Evolutionary conservation across 2,888 invertebrate genomes (phyloP), one percentile per base, ranked within the genome.

Genomic region (Dasysyrphus albostriatus): DNA sequence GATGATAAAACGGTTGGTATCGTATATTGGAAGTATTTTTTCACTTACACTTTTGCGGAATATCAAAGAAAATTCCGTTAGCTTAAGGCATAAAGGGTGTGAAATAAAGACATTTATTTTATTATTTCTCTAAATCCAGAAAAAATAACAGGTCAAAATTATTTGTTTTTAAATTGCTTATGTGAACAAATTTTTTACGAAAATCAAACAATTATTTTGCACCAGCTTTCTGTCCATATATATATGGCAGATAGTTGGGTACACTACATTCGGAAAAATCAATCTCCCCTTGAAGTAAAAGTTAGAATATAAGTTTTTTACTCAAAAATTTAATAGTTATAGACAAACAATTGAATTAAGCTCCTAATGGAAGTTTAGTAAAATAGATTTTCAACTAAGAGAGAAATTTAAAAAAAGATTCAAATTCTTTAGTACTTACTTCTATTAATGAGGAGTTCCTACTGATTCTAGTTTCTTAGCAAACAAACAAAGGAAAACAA

Each of bases 361-460:
- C 19, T 10, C 59, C 12, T 59, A 37, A 59, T 59, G 37, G 39
- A 59, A 39, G 39, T 24, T 59, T 9, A 59, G 24, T 59, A 4
- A 37, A 59, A 59, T 14, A 19, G 59, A 14, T 59, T 59, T 59
- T 34, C 5, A 32, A n/a, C n/a, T 16, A 7, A 37, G 3, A 12
- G 8, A 14, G 5, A 37, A 37, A 37, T 59, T 39, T 12, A 24
- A 14, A 59, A n/a, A 59, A 59, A 37, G 37, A 59, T 59, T 16
- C 37, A 59, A 59, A 59, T 24, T n/a, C n/a, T 6, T 24, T 24
- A 24, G 3, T 12, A 37, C n/a, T n/a, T 24, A 37, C 16, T 37
- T 39, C 14, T 10, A 12, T 39, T 59, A 24, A 59, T 59, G 59
- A 39, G 24, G 39, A 5, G 19, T 59, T 59, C 10, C 12, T 12